phyloP scores from a whole-genome alignment of 2,888 invertebrate species.

The Entomobrya multifasciata region DNA sequence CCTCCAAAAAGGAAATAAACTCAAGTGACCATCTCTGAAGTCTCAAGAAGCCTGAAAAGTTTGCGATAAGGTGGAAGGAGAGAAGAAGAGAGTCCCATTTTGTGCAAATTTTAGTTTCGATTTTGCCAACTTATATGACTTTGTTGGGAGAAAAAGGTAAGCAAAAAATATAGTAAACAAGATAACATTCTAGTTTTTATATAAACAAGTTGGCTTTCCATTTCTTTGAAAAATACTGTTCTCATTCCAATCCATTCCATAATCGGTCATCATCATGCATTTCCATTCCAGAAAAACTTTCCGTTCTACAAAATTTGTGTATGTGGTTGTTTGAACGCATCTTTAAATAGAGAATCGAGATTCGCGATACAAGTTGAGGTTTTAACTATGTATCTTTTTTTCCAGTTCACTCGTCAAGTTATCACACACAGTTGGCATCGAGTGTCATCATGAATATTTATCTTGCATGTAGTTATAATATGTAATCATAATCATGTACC shows the following conservation, averaged over 20 bases:
- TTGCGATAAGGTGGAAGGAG: conserved; percentile 40
- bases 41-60: not conserved
- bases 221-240: not conserved
- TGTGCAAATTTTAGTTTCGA: conserved; percentile 76
- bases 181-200: not conserved
- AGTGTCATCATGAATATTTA: not conserved
- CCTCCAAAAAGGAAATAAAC: not conserved
- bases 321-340: too few relatives aligned
- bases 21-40: too few relatives aligned
- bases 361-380: too few relatives aligned
- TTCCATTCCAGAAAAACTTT: too few relatives aligned
- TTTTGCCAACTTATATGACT: conserved; percentile 79
- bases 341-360: too few relatives aligned
- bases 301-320: too few relatives aligned
- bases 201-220: not conserved
- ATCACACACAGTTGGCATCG: not conserved
- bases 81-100: conserved; percentile 70
- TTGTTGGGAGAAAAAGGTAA: conserved; percentile 75
- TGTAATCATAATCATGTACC: too few relatives aligned
- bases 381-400: too few relatives aligned
- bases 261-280: too few relatives aligned
- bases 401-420: not conserved
- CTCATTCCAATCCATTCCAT: too few relatives aligned
- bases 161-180: not conserved
- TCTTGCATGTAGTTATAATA: not conserved